Conservation (phyloP, 2,113 vertebrate genomes). For the Zosterops hypoxanthus region DNA sequence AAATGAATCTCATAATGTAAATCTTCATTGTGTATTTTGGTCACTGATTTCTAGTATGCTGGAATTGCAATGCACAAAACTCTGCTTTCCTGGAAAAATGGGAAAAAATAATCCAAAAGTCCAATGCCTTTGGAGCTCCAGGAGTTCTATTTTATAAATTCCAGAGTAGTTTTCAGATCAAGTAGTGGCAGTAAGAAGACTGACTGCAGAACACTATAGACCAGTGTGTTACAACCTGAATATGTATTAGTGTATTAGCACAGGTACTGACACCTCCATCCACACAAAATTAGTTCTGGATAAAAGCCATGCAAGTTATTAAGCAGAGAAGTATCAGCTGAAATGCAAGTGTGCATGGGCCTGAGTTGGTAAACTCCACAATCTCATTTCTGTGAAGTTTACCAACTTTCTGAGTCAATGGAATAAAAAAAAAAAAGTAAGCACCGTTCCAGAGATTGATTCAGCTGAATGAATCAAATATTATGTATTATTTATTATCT, state of each 20-base stretch:
- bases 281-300: not conserved
- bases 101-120: not conserved
- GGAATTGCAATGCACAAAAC: not conserved
- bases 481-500: slow-evolving; percentile 5
- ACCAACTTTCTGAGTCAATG: not conserved
- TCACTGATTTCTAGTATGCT: not conserved
- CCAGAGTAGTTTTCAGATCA: not conserved
- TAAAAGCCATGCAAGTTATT: not conserved
- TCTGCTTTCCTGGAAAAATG: not conserved
- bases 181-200: not conserved
- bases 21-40: not conserved
- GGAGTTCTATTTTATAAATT: not conserved
- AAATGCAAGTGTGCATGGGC: not conserved
- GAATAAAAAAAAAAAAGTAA: not conserved
- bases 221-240: not conserved
- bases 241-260: not conserved
- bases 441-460: not conserved
- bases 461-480: not conserved
- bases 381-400: not conserved
- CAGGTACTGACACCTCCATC: not conserved
- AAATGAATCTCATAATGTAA: not conserved
- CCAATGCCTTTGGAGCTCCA: not conserved
- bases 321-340: not conserved
- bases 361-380: not conserved
- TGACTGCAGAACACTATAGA: not conserved